These are phyloP conservation scores for Xestoiulus laeticollis DNA, from an alignment of 2,888 invertebrate genomes.

Conservation along the genomic window DNA sequence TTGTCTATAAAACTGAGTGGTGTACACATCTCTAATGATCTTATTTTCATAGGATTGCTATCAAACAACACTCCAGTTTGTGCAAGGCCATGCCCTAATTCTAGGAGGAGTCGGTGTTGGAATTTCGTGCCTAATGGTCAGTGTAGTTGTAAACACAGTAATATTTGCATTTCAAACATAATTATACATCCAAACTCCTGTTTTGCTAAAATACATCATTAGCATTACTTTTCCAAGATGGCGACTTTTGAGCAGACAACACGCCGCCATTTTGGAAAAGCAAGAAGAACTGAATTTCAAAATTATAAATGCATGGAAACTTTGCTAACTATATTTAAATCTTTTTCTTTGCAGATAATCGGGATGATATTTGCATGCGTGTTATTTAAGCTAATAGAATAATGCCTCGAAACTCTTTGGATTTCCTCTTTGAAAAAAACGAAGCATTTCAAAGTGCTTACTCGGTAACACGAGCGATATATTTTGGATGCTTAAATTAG, in stretches of 20 bases:
- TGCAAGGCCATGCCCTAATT: conserved; percentile 80
- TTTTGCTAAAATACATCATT: too few species aligned
- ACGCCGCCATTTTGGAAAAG: too few species aligned
- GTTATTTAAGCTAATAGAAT: conserved; percentile 54
- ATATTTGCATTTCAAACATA: too few species aligned
- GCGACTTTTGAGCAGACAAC: too few species aligned
- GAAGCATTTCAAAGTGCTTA: background rate
- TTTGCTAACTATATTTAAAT: too few species aligned
- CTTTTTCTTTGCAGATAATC: conserved; percentile 51
- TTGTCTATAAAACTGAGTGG: background rate
- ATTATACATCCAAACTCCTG: too few species aligned
- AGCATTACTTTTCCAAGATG: too few species aligned
- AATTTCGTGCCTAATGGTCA: conserved; percentile 86
- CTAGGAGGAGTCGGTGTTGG: conserved; percentile 83
- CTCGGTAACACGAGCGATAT: background rate
- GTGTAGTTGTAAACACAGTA: conserved; percentile 51
- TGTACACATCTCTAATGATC: background rate
- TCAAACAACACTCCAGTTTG: conserved; percentile 74
- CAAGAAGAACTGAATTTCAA: too few species aligned
- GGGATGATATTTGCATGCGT: conserved; percentile 53
- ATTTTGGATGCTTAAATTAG: conserved; percentile 41
- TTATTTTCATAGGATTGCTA: conserved; percentile 75
- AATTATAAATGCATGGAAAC: too few species aligned
- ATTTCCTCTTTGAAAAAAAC: background rate
- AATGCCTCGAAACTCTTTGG: background rate